Conservation (phyloP, 37 sponge, comb jelly and placozoan genomes). For the Theonella swinhoei region DNA sequence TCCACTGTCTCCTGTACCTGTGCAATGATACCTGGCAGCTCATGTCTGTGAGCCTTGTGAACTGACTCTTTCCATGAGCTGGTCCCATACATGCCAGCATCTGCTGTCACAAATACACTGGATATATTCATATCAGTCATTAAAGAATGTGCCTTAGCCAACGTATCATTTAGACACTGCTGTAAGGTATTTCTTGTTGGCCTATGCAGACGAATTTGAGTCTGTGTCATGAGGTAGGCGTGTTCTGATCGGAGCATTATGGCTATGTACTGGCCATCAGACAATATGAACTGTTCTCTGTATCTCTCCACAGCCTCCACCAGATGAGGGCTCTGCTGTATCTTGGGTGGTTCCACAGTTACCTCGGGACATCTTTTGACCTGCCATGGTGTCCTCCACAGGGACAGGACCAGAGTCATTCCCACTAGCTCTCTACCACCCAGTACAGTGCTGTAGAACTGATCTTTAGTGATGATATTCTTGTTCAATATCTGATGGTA, state of each 20-base stretch:
- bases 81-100: neutral
- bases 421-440: neutral
- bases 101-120: neutral
- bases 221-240: neutral
- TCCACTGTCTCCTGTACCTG: neutral
- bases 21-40: neutral
- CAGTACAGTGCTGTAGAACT: neutral
- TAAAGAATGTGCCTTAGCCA: neutral
- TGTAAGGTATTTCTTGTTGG: neutral
- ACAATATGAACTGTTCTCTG: neutral
- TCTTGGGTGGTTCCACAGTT: neutral
- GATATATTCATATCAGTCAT: neutral
- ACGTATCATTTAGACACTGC: neutral
- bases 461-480: neutral
- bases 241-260: neutral
- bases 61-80: neutral
- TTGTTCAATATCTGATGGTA: neutral
- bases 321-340: neutral
- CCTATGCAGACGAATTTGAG: neutral
- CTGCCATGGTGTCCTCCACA: neutral
- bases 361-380: neutral
- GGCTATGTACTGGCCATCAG: neutral
- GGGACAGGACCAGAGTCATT: neutral
- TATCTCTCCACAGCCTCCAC: neutral
- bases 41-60: neutral